Evolutionary conservation across 2,888 invertebrate genomes (phyloP).

Genomic region (Orchestes rusci): DNA sequence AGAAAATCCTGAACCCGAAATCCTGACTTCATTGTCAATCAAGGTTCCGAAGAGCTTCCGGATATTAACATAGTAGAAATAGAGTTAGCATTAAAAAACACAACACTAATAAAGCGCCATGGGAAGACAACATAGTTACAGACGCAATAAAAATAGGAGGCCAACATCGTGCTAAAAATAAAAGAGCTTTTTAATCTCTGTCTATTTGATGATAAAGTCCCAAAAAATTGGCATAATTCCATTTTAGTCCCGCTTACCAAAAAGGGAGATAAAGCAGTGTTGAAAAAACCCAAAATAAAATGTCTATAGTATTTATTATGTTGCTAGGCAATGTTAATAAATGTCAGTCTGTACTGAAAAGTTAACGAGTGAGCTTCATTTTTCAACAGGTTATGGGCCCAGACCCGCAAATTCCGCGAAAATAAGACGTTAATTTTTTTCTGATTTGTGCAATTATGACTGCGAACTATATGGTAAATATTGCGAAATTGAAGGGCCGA

Average conservation of each 20-base stretch:
- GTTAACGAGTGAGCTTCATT: too few species aligned
- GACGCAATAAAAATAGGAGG: neutral
- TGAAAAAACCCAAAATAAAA: too few species aligned
- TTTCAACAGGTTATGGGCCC: too few species aligned
- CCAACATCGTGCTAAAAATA: neutral
- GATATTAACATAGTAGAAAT: neutral
- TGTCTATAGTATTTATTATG: too few species aligned
- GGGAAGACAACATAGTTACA: neutral
- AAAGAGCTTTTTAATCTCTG: slow-evolving; percentile 1
- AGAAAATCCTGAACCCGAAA: neutral
- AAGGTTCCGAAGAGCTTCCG: neutral
- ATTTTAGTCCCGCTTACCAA: neutral
- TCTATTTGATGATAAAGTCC: neutral
- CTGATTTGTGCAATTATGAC: too few species aligned
- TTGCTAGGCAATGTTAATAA: too few species aligned
- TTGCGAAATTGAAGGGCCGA: too few species aligned
- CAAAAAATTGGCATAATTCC: neutral
- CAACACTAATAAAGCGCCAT: neutral
- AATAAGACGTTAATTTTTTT: too few species aligned
- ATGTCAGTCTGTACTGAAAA: too few species aligned
- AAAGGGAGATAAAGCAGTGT: neutral
- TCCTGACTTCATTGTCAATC: neutral
- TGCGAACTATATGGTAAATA: too few species aligned
- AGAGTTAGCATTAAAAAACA: neutral
- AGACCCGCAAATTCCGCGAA: too few species aligned